phyloP scores from a whole-genome alignment of 2,888 invertebrate genomes.

The Drosophila koepferae region DNA sequence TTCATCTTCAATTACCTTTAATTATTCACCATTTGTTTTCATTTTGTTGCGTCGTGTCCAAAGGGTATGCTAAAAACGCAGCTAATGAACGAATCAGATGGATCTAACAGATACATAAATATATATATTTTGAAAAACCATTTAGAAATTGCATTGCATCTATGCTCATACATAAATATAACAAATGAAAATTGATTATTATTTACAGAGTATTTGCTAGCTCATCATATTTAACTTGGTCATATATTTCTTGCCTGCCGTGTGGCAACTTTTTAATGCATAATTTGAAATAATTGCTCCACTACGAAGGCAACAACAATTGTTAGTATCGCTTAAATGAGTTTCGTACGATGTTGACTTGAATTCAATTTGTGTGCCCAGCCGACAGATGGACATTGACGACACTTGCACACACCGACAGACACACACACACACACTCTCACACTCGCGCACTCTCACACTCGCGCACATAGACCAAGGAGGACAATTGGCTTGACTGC shows the following conservation, averaged over 20 bases:
- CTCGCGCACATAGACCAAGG: not conserved
- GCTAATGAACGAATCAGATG: not conserved
- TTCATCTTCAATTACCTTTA: conserved; percentile 70
- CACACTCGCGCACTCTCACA: not conserved
- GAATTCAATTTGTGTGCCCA: conserved; percentile 64
- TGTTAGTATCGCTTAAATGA: conserved; percentile 62
- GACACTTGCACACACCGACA: conserved; percentile 12
- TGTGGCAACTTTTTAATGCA: conserved; percentile 41
- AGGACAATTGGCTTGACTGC: conserved; percentile 1
- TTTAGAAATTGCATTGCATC: not conserved
- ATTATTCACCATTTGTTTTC: conserved; percentile 71
- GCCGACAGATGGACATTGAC: conserved; percentile 28
- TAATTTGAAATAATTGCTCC: conserved; percentile 65
- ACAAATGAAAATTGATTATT: not conserved
- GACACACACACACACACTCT: not conserved
- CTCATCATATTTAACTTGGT: not conserved
- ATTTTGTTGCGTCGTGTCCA: conserved; percentile 16
- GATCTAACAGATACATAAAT: not conserved
- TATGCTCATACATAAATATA: no score
- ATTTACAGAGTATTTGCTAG: not conserved
- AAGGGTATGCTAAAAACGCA: not conserved
- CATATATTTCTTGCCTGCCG: conserved; percentile 1
- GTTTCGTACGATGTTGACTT: conserved; percentile 48
- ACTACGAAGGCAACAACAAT: conserved; percentile 50
- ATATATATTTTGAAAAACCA: not conserved